phyloP scores from a whole-genome alignment of 2,797 vertebrate species.

The Etheostoma perlongum region DNA sequence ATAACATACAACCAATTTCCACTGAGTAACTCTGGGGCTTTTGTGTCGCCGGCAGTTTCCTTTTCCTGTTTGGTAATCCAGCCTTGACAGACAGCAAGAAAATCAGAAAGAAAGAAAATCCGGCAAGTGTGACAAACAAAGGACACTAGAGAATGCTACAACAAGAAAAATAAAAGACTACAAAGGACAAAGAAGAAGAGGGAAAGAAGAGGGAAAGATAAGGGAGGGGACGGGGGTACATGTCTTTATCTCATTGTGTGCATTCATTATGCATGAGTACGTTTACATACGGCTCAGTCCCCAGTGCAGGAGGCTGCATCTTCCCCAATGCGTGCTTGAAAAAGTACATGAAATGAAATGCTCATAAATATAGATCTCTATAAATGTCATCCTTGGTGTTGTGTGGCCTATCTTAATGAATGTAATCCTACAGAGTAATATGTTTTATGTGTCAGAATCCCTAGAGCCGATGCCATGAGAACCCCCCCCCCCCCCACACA shows the following conservation, averaged over 20 bases:
- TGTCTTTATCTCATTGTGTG: constrained; percentile 9
- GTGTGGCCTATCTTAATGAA: constrained; percentile 26
- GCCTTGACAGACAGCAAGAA: not conserved
- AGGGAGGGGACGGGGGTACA: not conserved
- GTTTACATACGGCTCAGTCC: constrained; percentile 17
- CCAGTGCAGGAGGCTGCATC: constrained; percentile 13
- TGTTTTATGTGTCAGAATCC: constrained; percentile 41
- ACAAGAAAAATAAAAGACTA: not conserved
- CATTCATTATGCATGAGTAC: constrained; percentile 47
- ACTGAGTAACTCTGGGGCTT: not conserved
- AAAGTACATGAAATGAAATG: constrained; percentile 15
- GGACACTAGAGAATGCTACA: not conserved
- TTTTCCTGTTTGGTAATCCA: constrained; percentile 6
- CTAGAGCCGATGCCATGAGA: constrained; percentile 19
- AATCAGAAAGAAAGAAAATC: constrained; percentile 19
- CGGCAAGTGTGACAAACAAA: constrained; percentile 11
- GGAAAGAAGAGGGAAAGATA: not conserved
- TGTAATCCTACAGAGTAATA: constrained; percentile 45
- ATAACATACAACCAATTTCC: not conserved
- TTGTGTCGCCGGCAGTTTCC: not conserved
- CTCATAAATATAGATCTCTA: constrained; percentile 17
- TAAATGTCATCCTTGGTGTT: constrained; percentile 39
- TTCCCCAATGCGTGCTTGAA: constrained; percentile 3
- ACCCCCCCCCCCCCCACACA: not conserved
- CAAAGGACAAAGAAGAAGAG: not conserved